Percentiles rank a stretch among this genome's conserved stretches.
Conservation (phyloP, 1,140 invertebrate species). For the Vollenhovia emeryi region DNA sequence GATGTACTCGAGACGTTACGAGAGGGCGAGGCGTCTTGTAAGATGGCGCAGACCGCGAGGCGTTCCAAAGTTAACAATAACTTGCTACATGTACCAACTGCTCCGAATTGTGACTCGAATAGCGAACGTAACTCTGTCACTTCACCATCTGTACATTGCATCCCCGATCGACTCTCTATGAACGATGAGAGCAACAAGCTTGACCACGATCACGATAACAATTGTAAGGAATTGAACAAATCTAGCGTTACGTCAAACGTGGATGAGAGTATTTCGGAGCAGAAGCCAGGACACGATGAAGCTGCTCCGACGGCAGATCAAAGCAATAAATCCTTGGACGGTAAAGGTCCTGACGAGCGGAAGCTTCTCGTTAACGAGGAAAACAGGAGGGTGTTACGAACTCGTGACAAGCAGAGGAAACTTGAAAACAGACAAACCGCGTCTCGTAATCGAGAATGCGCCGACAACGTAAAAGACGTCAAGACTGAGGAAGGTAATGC, state of each 20-base stretch:
- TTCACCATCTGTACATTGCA: conserved; percentile 1
- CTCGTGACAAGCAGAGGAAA: conserved; percentile 78
- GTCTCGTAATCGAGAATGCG: conserved; percentile 29
- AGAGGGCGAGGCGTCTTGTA: not conserved
- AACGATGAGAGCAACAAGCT: not conserved
- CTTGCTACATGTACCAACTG: not conserved
- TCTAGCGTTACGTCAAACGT: not conserved
- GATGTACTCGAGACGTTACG: not conserved
- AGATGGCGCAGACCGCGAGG: not conserved
- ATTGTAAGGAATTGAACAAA: not conserved
- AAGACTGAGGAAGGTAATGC: conserved; percentile 35
- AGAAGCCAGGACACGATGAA: not conserved
- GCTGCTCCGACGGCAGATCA: not conserved
- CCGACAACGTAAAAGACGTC: conserved; percentile 20
- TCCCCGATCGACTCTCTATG: not conserved
- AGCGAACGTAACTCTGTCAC: conserved; percentile 20
- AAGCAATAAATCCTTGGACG: not conserved
- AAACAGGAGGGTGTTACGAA: conserved; percentile 77
- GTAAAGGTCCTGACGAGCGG: conserved; percentile 52
- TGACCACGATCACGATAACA: conserved; percentile 21
- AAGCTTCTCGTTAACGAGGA: conserved; percentile 70
- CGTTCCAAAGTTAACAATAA: conserved; percentile 22
- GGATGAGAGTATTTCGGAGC: conserved; percentile 8
- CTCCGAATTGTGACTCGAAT: conserved; percentile 46
- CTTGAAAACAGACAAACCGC: conserved; percentile 57